phyloP scores from a whole-genome alignment of 2,888 invertebrate species.

The Leptothorax acervorum region DNA sequence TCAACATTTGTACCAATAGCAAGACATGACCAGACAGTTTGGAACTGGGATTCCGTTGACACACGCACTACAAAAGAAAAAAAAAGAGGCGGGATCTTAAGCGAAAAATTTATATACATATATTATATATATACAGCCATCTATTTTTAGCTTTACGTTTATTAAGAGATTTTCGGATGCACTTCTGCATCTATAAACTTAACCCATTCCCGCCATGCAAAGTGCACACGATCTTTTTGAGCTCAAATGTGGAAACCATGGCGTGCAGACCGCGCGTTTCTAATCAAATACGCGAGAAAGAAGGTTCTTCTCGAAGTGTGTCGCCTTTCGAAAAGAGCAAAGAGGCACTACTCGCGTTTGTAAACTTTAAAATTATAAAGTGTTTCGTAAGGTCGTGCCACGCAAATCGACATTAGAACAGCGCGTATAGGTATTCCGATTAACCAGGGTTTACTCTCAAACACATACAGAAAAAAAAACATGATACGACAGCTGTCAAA shows the following conservation, averaged over 20 bases:
- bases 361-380: background rate
- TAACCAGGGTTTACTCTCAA: constrained; percentile 18
- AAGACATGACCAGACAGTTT: constrained; percentile 11
- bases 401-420: background rate
- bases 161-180: constrained; percentile 33
- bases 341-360: background rate
- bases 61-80: background rate
- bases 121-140: constrained; percentile 18
- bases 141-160: constrained; percentile 45
- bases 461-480: background rate
- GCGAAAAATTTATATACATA: constrained; percentile 35
- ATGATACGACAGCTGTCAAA: background rate
- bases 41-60: constrained; percentile 12
- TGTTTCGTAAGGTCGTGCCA: background rate
- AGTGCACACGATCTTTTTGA: constrained; percentile 15
- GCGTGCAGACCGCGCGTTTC: constrained; percentile 28
- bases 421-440: background rate
- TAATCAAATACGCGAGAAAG: constrained; percentile 9
- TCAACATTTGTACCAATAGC: constrained; percentile 26
- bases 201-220: background rate
- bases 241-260: constrained; percentile 6
- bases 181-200: constrained; percentile 6
- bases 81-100: constrained; percentile 8
- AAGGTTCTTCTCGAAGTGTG: background rate
- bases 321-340: constrained; percentile 12